Percentiles rank a stretch among this genome's conserved stretches.
These are phyloP conservation scores for Venustaconcha ellipsiformis DNA, from an alignment of 1,140 invertebrate genomes.

Conservation along the genomic window DNA sequence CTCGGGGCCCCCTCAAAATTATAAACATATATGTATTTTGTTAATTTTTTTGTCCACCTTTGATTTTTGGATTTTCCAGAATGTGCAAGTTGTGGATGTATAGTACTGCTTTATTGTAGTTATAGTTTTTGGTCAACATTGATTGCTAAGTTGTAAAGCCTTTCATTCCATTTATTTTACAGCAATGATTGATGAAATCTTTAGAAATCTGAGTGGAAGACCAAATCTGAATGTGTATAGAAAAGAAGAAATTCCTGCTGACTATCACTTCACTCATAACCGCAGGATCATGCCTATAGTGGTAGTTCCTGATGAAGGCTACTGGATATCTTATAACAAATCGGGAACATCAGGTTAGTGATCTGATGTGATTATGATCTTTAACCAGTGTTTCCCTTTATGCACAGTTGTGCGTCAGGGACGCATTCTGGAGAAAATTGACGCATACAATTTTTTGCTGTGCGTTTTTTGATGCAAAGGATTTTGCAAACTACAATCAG, in stretches of 20 bases:
- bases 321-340: conserved; percentile 35
- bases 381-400: too few species aligned
- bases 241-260: conserved; percentile 62
- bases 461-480: too few species aligned
- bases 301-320: conserved; percentile 55
- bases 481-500: too few species aligned
- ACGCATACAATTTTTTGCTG: too few species aligned
- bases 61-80: too few species aligned
- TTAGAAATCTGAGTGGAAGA: conserved; percentile 32
- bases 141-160: background rate
- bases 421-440: too few species aligned
- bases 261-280: conserved; percentile 63
- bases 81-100: too few species aligned
- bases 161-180: conserved; percentile 5
- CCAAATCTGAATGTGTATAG: conserved; percentile 57
- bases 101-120: background rate
- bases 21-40: too few species aligned
- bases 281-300: conserved; percentile 59
- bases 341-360: conserved; percentile 2
- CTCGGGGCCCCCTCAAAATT: too few species aligned
- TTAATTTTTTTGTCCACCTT: too few species aligned
- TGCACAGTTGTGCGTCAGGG: too few species aligned
- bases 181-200: conserved; percentile 42
- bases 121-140: background rate
- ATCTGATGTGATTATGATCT: background rate